These are phyloP conservation scores for Dendrocopos noguchii DNA, from an alignment of 2,113 vertebrate species.

Conservation along the genomic window DNA sequence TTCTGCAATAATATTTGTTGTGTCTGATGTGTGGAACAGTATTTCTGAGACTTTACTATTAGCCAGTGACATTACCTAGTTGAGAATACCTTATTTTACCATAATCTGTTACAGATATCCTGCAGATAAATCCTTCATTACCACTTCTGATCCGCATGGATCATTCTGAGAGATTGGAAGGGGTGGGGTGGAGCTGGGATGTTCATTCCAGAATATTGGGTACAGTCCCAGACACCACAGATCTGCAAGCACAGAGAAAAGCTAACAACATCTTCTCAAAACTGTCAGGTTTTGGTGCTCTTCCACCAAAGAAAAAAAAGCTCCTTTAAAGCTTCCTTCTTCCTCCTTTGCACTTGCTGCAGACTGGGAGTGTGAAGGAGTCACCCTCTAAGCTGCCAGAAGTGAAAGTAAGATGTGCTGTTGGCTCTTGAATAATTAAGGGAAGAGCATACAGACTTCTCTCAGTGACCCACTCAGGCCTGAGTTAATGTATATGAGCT, in stretches of 20 bases:
- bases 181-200: neutral
- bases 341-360: neutral
- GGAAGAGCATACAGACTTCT: neutral
- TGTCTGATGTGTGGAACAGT: neutral
- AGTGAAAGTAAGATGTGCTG: neutral
- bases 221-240: neutral
- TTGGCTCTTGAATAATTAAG: neutral
- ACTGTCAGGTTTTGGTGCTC: neutral
- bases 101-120: neutral
- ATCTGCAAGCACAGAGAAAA: neutral
- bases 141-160: neutral
- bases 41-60: neutral
- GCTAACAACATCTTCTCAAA: neutral
- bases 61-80: neutral
- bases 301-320: neutral
- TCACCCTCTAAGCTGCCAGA: neutral
- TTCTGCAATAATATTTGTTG: neutral
- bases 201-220: neutral
- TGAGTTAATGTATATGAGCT: neutral
- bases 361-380: neutral
- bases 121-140: neutral
- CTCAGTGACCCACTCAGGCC: neutral
- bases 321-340: neutral
- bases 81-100: neutral
- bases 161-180: neutral